A percentile compares a stretch with the other conserved stretches of the same genome.
Conservation (phyloP, 2,113 vertebrate species). For the Hypomesus transpacificus region DNA sequence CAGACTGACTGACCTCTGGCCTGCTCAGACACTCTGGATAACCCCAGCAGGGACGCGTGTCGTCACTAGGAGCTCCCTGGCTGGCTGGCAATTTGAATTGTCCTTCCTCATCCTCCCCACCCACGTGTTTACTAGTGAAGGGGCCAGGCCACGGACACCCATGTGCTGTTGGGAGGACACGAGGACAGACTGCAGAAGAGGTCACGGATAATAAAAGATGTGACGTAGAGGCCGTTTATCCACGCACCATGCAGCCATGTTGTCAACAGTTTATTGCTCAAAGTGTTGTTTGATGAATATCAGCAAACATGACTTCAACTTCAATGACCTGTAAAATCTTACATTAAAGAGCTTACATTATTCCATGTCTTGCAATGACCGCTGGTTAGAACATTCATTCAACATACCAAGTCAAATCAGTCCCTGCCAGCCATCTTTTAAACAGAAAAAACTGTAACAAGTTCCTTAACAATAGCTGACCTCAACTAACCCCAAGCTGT, state of each 20-base stretch:
- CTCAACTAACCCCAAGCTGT: conserved; percentile 41
- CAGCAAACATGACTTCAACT: conserved; percentile 18
- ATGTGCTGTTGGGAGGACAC: too few species aligned
- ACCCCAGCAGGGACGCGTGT: conserved; percentile 14
- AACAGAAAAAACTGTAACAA: conserved; percentile 37
- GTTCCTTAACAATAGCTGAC: conserved; percentile 47
- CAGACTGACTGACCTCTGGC: conserved; percentile 34
- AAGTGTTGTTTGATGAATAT: neutral
- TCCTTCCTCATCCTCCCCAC: conserved; percentile 24
- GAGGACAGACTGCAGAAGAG: neutral
- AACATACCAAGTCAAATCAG: conserved; percentile 53
- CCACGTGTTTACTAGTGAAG: neutral
- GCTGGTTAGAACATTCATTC: conserved; percentile 38
- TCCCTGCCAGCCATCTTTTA: conserved; percentile 53
- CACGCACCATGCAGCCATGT: neutral
- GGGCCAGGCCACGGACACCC: neutral
- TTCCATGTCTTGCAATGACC: conserved; percentile 32
- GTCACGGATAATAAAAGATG: neutral
- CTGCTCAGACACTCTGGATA: conserved; percentile 21
- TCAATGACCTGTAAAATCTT: conserved; percentile 46
- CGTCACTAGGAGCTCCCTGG: conserved; percentile 4
- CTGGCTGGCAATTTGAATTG: conserved; percentile 14
- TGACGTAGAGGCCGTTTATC: too few species aligned
- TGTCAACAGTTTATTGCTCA: neutral
- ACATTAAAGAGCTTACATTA: conserved; percentile 37